Base-by-base conservation (phyloP, 2,888 invertebrate species). In the Netelia fuscicornis region DNA sequence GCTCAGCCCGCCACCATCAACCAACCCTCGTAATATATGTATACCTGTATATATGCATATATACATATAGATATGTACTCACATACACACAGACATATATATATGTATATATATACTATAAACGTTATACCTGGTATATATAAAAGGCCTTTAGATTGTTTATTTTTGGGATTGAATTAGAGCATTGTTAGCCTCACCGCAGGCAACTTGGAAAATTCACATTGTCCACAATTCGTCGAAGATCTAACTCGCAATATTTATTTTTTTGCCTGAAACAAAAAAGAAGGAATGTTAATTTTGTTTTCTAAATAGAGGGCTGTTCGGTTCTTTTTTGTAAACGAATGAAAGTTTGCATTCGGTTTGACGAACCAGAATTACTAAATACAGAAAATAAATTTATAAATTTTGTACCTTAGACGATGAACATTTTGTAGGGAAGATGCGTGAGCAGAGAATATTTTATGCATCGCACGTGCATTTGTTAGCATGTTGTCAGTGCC, bases 111-210 rank as follows among this genome's bases (percentile, higher is more conserved):
- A 52, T 60, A 1, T 54, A 70, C 56, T 60, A 75, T 20, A 88
- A 87, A 79, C 83, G 88, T 81, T 58, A 58, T 20, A 58, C n/a
- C 48, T 48, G 48, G 11, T 20, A 20, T 88, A 83, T 75, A 75
- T 54, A 58, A 67, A 74, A 86, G 86, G 88, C 88, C 86, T 88
- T 85, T 89, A 88, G 87, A 88, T 90, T 89, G 90, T 91, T 92
- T 91, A 90, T 91, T 91, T 90, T 89, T 90, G 88, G 88, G 89
- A 89, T 91, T 89, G 87, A 88, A 91, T 88, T 90, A 76, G 87
- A 88, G 88, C 89, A 91, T 87, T 89, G 88, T 90, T 88, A 90
- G 87, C 67, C 76, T 80, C 71, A 54, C 25, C 71, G 68, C 56
- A 56, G 74, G 58, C 44, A 67, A 77, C 83, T 83, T 68, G 25